These are phyloP conservation scores for Tragelaphus eurycerus DNA, from an alignment of 2,797 vertebrate genomes.

Conservation along the genomic window DNA sequence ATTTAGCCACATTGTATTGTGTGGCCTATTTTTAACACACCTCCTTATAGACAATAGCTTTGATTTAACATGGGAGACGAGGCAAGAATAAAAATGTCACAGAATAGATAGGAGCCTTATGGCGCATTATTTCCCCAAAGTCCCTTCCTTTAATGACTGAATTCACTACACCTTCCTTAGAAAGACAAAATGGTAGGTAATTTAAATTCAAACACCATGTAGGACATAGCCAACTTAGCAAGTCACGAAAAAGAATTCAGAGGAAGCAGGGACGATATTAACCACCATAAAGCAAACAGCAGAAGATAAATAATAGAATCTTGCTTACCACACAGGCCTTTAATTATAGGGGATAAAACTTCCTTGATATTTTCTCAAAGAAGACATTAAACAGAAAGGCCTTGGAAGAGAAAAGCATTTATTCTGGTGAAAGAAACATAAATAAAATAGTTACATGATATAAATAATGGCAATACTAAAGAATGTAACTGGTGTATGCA, in stretches of 20 bases:
- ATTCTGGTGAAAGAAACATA: constrained; percentile 29
- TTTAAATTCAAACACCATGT: constrained; percentile 50
- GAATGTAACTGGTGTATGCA: not conserved
- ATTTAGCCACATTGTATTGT: not conserved
- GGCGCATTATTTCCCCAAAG: constrained; percentile 30
- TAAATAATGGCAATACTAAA: not conserved
- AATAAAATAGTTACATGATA: not conserved
- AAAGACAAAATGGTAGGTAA: constrained; percentile 18
- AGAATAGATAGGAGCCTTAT: constrained; percentile 18
- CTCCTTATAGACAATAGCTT: not conserved
- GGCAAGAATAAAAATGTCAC: constrained; percentile 52
- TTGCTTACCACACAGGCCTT: not conserved
- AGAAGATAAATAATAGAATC: constrained; percentile 35
- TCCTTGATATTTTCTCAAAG: constrained; percentile 32
- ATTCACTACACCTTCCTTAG: constrained; percentile 4
- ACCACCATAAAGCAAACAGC: constrained; percentile 22
- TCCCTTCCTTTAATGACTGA: constrained; percentile 16
- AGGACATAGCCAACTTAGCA: not conserved
- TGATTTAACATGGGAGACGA: constrained; percentile 53
- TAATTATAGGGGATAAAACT: constrained; percentile 27
- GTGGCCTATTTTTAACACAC: constrained; percentile 25
- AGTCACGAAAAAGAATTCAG: not conserved
- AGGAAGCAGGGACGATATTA: not conserved
- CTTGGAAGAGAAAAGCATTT: not conserved
- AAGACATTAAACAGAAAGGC: constrained; percentile 39